Evolutionary conservation across 92 coral and sea anemone genomes (phyloP), one percentile per base, ranked within the genome.

Genomic region (Diadumene lineata): DNA sequence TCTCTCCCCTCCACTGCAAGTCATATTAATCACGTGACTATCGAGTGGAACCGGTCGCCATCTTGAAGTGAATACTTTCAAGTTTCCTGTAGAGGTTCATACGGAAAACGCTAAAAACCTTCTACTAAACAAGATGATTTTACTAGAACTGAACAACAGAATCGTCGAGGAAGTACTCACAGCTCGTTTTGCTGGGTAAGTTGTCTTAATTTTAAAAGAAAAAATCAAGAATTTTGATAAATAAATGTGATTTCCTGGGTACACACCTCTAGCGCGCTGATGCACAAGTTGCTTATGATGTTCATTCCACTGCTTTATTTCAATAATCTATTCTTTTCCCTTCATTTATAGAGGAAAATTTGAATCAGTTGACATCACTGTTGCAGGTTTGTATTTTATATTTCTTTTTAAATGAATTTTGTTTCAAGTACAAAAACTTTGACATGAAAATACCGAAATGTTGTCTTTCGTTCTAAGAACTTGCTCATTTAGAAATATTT

Each of bases 301-400:
- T n/a, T n/a, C n/a, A n/a, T n/a, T n/a, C n/a, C n/a, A n/a, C n/a
- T n/a, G n/a, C n/a, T n/a, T n/a, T n/a, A n/a, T n/a, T n/a, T n/a
- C 19, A 2, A 53, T 53, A 21, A 21, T 11, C 16, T 1, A 9
- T 43, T 43, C 46, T 48, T 50, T 69, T 70, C 72, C 43, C 31
- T 83, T 65, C 69, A 60, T 65, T 69, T 73, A 38, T 65, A 94
- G 98, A 43, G 98, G 87, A 69, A 94, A 94, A 86, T 89, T 92
- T 60, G 98, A 94, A 90, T 88, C 92, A 27, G 97, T 89, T 43
- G 97, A 94, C 68, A 80, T 94, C 27, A 94, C 97, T 29, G 81
- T 94, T 65, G 97, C 98, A 87, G 98, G 98, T 94, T 38, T 50
- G 94, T 84, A 34, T 31, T 32, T 13, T n/a, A 6, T 13, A 13